Evolutionary conservation across 2,888 invertebrate genomes (phyloP), one percentile per base, ranked within the genome.

Genomic region (Eupithecia centaureata): DNA sequence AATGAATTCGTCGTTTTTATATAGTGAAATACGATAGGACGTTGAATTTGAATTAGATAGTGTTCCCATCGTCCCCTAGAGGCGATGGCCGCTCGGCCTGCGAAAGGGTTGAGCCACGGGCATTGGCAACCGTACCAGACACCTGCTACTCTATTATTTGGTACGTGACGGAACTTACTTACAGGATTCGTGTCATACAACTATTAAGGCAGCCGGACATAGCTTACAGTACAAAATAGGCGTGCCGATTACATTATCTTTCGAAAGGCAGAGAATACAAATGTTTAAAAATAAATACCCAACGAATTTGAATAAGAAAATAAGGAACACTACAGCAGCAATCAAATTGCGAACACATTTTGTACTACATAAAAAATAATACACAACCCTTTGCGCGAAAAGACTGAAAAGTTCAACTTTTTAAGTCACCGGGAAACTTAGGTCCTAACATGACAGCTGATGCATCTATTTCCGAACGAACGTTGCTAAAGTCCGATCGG

Each of bases 351-450:
- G 90, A 92, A 93, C 92, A 92, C 92, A 92, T 93, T 85, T 92
- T 93, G 93, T 92, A 93, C 93, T 92, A 93, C 91, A 87, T 91
- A 93, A 93, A 83, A 92, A 93, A 92, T 91, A 91, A 93, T 91
- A 93, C 93, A 93, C 93, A 93, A 93, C 93, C 93, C 83, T 92
- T 92, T 92, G 92, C 93, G 92, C 92, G 91, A 91, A 93, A 89
- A 90, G 89, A 91, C 91, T 91, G 92, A 91, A 90, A 89, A 91
- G 89, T 89, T 91, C 86, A 90, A 92, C 91, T 91, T 92, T 91
- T 87, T 77, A 88, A 90, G 89, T 91, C 88, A 86, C 84, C 83
- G 82, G 84, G 84, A 84, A 82, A 82, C 82, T 79, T 72, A 80
- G 83, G 82, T 77, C 81, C 73, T 79, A 81, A 68, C 71, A 78